phyloP scores from a whole-genome alignment of 2,113 vertebrate species.

The Gavialis gangeticus region DNA sequence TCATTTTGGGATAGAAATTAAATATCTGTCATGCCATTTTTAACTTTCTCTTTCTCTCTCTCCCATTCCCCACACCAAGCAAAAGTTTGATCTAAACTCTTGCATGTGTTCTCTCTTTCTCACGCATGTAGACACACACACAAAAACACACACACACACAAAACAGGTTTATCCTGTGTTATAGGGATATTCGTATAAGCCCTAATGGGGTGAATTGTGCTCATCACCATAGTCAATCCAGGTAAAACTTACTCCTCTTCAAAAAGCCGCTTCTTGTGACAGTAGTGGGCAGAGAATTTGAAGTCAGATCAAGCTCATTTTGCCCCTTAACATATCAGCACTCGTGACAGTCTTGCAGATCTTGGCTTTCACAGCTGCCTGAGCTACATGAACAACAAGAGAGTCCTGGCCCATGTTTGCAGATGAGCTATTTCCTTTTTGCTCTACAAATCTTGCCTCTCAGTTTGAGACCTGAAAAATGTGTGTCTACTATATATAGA shows the following conservation, averaged over 20 bases:
- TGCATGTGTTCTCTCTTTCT: not conserved
- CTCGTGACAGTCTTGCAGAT: rapidly evolving
- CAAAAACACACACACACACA: too few species aligned
- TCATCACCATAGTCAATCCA: rapidly evolving
- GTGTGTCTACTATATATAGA: rapidly evolving
- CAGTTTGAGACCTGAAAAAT: not conserved
- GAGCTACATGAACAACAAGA: rapidly evolving
- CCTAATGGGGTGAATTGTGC: not conserved
- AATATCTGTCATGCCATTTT: not conserved
- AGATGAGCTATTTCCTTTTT: not conserved
- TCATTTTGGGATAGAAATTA: not conserved
- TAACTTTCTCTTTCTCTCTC: not conserved
- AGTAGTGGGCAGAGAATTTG: rapidly evolving
- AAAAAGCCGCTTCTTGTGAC: not conserved
- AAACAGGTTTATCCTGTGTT: too few species aligned
- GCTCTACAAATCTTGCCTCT: not conserved
- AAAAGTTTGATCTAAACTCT: rapidly evolving
- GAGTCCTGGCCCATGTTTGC: not conserved
- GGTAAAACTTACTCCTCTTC: not conserved
- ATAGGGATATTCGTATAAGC: not conserved
- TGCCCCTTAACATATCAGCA: not conserved
- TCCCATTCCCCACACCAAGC: rapidly evolving
- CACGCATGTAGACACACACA: not conserved
- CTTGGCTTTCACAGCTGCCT: not conserved
- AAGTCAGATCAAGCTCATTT: not conserved